Base-by-base conservation (phyloP, 2,797 vertebrate species). In the Phataginus tetradactyla region DNA sequence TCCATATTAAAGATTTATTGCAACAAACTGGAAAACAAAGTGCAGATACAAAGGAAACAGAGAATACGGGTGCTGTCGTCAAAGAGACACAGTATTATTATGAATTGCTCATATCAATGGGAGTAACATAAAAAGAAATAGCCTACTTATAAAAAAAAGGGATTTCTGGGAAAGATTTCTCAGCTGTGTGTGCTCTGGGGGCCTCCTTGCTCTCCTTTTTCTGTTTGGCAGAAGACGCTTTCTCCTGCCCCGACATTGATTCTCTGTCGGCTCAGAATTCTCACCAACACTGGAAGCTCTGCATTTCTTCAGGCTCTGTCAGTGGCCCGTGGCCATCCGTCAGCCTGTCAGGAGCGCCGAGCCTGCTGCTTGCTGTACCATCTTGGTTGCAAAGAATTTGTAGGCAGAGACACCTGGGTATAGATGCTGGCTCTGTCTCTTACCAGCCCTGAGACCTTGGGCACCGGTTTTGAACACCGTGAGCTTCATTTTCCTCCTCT, bases 1-100 rank as follows among this genome's bases (percentile, higher is more conserved):
- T 90, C 75, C 27, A 9, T 95, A 95, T 96, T 95, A 97, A 97
- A 98, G 97, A 98, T 97, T 96, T 95, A 97, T 92, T 94, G 59
- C 75, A 91, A 96, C 94, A 97, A 97, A 97, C 89, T 32, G 53
- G 49, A 95, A 97, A 95, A 95, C 49, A 90, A 97, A 95, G 59
- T 39, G 68, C 18, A 86, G 69, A 85, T 90, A 59, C 45, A 72
- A 69, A 86, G 21, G 49, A 91, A 91, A 71, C 53, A 84, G 25
- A 13, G 29, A 18, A 42, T 78, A 49, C 4, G 5, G 20, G 12
- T 25, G 61, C 85, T 64, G 59, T 42, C 75, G 15, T 95, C 45
- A 20, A 25, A 89, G 68, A 84, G 39, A 13, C 20, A 3, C 10
- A 17, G 77, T 9, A 14, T 77, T 45, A 45, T 23, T 57, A 63